Evolutionary conservation across 2,113 vertebrate species (phyloP).

Genomic region (Solea senegalensis): DNA sequence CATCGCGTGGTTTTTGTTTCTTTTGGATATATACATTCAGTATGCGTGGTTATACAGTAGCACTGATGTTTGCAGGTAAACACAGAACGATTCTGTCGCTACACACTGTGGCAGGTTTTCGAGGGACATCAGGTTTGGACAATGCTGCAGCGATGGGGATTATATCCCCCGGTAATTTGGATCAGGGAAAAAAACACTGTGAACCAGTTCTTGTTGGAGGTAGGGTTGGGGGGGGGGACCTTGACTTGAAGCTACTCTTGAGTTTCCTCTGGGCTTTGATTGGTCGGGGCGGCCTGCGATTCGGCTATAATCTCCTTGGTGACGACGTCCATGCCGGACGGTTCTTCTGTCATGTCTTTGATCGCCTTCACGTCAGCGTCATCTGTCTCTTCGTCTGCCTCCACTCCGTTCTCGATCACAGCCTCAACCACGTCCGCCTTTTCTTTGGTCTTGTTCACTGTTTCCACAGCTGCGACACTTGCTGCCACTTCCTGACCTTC

Average conservation of each 20-base stretch:
- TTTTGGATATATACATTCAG: constrained; percentile 69
- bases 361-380: constrained; percentile 18
- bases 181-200: constrained; percentile 38
- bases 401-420: constrained; percentile 62
- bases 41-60: constrained; percentile 49
- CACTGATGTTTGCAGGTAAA: constrained; percentile 7
- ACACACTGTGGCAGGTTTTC: constrained; percentile 29
- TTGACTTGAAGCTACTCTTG: constrained; percentile 44
- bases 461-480: constrained; percentile 19
- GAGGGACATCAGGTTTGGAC: constrained; percentile 1
- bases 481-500: constrained; percentile 39
- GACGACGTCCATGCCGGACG: constrained; percentile 24
- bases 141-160: constrained; percentile 38
- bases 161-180: constrained; percentile 20
- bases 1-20: not conserved
- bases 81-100: constrained; percentile 26
- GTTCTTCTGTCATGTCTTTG: constrained; percentile 40
- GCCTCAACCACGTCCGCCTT: constrained; percentile 30
- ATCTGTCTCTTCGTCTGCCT: constrained; percentile 52
- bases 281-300: constrained; percentile 24
- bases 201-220: constrained; percentile 43
- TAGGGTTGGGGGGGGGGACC: constrained; percentile 35
- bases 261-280: constrained; percentile 47
- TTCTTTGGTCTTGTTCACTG: constrained; percentile 48
- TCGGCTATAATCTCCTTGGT: constrained; percentile 38